phyloP scores from a whole-genome alignment of 2,888 invertebrate genomes.

The Synergus gifuensis region DNA sequence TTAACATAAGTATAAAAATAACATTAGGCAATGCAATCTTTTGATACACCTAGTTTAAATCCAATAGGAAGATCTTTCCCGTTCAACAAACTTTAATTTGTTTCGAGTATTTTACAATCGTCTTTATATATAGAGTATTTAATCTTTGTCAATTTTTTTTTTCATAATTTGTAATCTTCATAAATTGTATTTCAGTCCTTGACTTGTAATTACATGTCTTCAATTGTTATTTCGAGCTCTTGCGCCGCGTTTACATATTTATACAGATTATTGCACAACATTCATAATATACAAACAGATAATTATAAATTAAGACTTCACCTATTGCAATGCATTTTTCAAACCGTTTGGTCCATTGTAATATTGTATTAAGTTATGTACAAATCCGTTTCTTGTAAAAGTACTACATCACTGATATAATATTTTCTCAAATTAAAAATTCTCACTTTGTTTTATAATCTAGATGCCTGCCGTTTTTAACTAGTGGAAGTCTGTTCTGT shows the following conservation, averaged over 20 bases:
- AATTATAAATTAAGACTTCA: slow-evolving; percentile 56
- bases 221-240: background rate
- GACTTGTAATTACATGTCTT: background rate
- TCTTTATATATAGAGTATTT: background rate
- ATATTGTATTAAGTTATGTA: slow-evolving; percentile 56
- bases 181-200: slow-evolving; percentile 4
- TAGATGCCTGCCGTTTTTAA: slow-evolving; percentile 35
- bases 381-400: slow-evolving; percentile 61
- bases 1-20: slow-evolving; percentile 40
- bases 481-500: slow-evolving; percentile 24
- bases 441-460: background rate
- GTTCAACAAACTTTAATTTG: slow-evolving; percentile 44
- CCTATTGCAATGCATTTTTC: slow-evolving; percentile 45
- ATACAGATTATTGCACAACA: slow-evolving; percentile 54
- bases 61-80: slow-evolving; percentile 15
- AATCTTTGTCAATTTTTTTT: background rate
- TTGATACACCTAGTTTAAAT: slow-evolving; percentile 33
- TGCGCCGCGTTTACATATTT: slow-evolving; percentile 23
- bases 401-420: slow-evolving; percentile 42
- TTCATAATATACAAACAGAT: slow-evolving; percentile 56
- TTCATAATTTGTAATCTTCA: background rate
- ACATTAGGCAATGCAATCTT: slow-evolving; percentile 33
- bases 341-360: slow-evolving; percentile 60
- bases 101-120: slow-evolving; percentile 47
- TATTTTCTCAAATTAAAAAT: slow-evolving; percentile 28